A percentile compares a stretch with the other conserved stretches of the same genome.
phyloP scores from a whole-genome alignment of 2,797 vertebrate species.

The Anabacerthia variegaticeps region DNA sequence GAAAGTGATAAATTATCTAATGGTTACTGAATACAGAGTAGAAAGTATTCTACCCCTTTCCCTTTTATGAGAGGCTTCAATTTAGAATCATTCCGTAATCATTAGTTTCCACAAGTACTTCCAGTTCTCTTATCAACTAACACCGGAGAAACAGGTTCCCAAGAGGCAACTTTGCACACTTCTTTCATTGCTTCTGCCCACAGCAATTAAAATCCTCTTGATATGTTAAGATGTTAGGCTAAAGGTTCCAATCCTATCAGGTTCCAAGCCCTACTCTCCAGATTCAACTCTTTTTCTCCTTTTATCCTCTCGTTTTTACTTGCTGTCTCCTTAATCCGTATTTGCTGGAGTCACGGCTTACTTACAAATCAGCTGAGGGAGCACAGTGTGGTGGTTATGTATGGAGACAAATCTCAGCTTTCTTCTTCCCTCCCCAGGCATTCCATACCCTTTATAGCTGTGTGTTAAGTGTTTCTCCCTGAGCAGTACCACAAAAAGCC shows the following conservation, averaged over 20 bases:
- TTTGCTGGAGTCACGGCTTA: neutral
- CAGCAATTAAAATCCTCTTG: neutral
- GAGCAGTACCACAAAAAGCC: neutral
- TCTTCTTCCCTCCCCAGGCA: neutral
- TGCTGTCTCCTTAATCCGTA: neutral
- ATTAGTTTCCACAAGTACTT: neutral
- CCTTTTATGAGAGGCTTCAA: neutral
- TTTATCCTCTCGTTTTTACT: neutral
- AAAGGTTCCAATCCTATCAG: neutral
- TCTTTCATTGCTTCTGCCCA: neutral
- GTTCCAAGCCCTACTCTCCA: neutral
- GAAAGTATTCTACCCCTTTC: neutral
- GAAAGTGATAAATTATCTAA: neutral
- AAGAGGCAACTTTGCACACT: neutral
- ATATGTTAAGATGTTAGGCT: neutral
- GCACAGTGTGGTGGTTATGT: neutral
- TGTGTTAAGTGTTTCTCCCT: neutral
- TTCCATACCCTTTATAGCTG: neutral
- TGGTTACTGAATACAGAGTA: neutral
- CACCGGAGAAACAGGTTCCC: neutral
- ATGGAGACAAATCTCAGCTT: neutral
- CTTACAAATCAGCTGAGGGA: neutral
- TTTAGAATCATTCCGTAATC: neutral
- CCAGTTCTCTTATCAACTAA: neutral
- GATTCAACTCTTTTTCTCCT: neutral